Evolutionary conservation across 2,113 vertebrate species (phyloP), one percentile per base, ranked within the genome.

Genomic region (Nycticryphes semicollaris): DNA sequence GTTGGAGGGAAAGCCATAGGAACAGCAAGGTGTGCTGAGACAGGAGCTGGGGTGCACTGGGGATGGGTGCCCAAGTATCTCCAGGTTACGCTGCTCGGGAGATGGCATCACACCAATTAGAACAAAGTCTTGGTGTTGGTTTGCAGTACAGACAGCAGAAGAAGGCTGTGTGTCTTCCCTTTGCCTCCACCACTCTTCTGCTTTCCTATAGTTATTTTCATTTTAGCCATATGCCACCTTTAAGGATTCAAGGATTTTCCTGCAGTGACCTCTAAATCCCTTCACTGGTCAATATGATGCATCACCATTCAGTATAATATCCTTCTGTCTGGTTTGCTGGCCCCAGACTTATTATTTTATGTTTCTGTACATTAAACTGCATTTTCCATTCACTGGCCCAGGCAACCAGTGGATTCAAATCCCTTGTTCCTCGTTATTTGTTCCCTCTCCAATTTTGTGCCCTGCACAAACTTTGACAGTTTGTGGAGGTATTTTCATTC

Each of bases 361-460:
- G 93, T 96, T 97, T 97, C 94, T 97, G 75, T 96, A 96, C 94
- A 97, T 97, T 97, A 97, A 96, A 97, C 92, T 94, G 90, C 90
- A 96, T 97, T 97, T 97, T 97, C 93, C 94, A 96, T 97, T 95
- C 89, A 91, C 95, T 94, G 70, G 92, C 59, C 86, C 78, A 93
- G 92, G 89, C 88, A 96, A 78, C 76, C 88, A 56, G 88, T 84
- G 91, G 69, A 72, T 95, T 96, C 94, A 97, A 97, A 96, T 97
- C 97, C 97, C 96, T 94, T 81, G 96, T 94, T 96, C 90, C 97
- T 97, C 73, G 91, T 97, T 97, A 97, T 94, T 97, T 97, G 93
- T 80, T 95, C 92, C 92, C 94, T 94, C 76, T 95, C 79, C 96
- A 94, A 83, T 96, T 97, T 92, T 75, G 77, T 90, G 68, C 82